Evolutionary conservation across 2,888 invertebrate species (phyloP).

Genomic region (Acanthoscelides obtectus): DNA sequence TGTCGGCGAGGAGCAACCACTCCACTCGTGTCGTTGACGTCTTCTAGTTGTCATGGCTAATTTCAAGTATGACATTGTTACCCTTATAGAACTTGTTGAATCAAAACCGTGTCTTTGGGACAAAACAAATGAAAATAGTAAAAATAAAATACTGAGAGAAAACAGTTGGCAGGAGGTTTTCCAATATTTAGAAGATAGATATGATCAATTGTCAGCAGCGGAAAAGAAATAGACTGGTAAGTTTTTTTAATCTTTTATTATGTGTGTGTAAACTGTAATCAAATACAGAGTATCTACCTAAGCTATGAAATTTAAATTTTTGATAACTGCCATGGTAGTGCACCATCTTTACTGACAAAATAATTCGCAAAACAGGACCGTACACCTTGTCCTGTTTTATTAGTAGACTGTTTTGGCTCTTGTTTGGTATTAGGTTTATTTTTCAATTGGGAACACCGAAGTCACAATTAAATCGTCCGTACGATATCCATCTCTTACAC

Average conservation of each 20-base stretch:
- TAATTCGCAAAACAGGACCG: slow-evolving; percentile 16
- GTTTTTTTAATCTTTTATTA: slow-evolving; percentile 11
- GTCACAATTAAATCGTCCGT: slow-evolving; percentile 15
- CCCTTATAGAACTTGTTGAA: slow-evolving; percentile 19
- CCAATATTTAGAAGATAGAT: slow-evolving; percentile 7
- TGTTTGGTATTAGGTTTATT: too few relatives aligned
- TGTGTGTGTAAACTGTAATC: too few relatives aligned
- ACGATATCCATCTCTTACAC: slow-evolving; percentile 16
- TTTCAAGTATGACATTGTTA: slow-evolving; percentile 15
- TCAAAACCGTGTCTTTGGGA: slow-evolving; percentile 22
- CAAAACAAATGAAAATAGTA: slow-evolving; percentile 17
- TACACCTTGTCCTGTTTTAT: slow-evolving; percentile 17
- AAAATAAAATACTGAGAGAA: slow-evolving; percentile 15
- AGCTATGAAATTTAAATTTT: slow-evolving; percentile 17
- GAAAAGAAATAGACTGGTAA: slow-evolving; percentile 17
- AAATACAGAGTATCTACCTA: too few relatives aligned
- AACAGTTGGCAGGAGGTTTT: slow-evolving; percentile 10
- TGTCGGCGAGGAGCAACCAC: slow-evolving; percentile 15
- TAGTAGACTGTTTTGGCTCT: slow-evolving; percentile 13
- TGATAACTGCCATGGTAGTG: slow-evolving; percentile 19
- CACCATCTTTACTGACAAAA: slow-evolving; percentile 19
- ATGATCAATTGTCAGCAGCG: slow-evolving; percentile 13
- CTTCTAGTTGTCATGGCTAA: slow-evolving; percentile 9
- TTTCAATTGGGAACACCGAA: slow-evolving; percentile 14
- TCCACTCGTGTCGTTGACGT: slow-evolving; percentile 6